Evolutionary conservation across 2,113 vertebrate genomes (phyloP).

Genomic region (Nesogale talazaci): DNA sequence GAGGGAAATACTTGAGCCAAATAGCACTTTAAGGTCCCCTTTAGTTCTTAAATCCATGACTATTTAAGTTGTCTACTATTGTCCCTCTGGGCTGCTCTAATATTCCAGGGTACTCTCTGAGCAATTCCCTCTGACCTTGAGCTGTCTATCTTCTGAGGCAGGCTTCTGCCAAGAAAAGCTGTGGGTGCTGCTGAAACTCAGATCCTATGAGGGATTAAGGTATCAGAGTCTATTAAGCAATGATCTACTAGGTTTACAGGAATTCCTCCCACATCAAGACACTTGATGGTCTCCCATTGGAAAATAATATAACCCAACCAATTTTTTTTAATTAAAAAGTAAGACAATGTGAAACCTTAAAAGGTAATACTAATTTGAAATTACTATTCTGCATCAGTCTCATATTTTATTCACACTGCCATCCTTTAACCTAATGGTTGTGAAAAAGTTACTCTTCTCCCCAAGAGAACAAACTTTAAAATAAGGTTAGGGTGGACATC

Average conservation of each 20-base stretch:
- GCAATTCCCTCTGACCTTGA: neutral
- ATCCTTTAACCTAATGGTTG: neutral
- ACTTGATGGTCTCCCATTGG: neutral
- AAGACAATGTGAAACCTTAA: neutral
- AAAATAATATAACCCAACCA: neutral
- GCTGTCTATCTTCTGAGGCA: neutral
- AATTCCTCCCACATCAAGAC: neutral
- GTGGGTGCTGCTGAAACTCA: neutral
- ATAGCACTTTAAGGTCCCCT: neutral
- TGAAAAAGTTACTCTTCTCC: neutral
- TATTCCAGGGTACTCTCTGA: neutral
- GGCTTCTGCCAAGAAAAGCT: neutral
- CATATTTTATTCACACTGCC: neutral
- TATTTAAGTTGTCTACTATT: neutral
- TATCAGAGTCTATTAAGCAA: neutral
- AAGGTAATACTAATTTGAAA: constrained; percentile 24
- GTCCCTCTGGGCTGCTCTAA: neutral
- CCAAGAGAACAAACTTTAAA: neutral
- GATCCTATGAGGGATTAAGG: no score
- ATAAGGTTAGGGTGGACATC: neutral
- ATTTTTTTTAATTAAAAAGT: neutral
- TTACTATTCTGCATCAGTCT: neutral
- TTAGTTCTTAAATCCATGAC: neutral
- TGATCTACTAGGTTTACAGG: neutral
- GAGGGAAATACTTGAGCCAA: neutral